Evolutionary conservation across 2,113 vertebrate species (phyloP), one percentile per base, ranked within the genome.

Genomic region (Fulmarus glacialis): DNA sequence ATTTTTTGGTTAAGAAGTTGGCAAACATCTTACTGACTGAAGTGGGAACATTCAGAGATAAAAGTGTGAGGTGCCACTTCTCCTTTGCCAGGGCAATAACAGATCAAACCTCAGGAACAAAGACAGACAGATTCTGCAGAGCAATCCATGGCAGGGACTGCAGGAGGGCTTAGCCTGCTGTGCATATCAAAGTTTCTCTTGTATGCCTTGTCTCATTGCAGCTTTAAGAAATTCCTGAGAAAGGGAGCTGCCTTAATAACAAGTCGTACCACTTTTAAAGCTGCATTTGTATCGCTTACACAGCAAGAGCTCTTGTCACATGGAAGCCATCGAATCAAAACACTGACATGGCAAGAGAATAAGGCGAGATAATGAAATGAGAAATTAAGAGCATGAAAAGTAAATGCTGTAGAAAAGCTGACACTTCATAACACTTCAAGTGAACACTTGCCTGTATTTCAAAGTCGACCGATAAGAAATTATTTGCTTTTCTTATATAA

Each of bases 361-460:
- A 86, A 95, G 94, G 38, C 10, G 0, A 95, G 96, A 97, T 96
- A 97, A 98, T 96, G 93, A 97, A 97, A 96, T 95, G 93, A 93
- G 94, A 97, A 97, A 98, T 97, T 97, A 98, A 91, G 95, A 97
- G 86, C 94, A 84, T 97, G 96, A 90, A 97, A 96, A 97, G 71
- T 77, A 88, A 92, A 91, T 67, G 86, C 94, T 45, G 71, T 56
- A 80, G 96, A 97, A 97, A 96, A 97, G 97, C 97, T 98, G 97
- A 97, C 97, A 96, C 78, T 96, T 97, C 95, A 89, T 91, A 96
- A 95, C 79, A 85, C 92, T 96, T 64, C 48, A 59, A 93, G 90
- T 79, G 93, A 97, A 88, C 91, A 80, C 75, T 96, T 87, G 94
- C 92, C 82, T 93, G 90, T 74, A 77, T 97, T 98, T 96, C 97